A percentile compares a stretch with the other conserved stretches of the same genome.
phyloP scores from a whole-genome alignment of 2,797 vertebrate species.

The Thamnophis elegans region DNA sequence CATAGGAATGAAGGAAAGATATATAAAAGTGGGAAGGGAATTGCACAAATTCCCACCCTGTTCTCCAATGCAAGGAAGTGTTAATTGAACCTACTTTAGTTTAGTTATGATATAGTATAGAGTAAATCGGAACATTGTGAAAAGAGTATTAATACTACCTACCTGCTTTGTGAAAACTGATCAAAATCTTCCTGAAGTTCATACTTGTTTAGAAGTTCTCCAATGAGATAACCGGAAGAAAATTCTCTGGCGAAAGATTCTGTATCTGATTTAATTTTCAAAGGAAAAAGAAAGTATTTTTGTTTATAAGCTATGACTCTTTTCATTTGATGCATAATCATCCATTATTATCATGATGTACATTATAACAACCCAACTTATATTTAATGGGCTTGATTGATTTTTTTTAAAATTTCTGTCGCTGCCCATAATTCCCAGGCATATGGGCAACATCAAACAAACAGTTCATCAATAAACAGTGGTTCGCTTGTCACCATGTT shows the following conservation, averaged over 20 bases:
- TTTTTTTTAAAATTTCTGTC: not conserved
- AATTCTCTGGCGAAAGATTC: slow-evolving; percentile 83
- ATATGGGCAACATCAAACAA: not conserved
- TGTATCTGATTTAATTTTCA: slow-evolving; percentile 72
- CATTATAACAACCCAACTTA: not conserved
- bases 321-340: not conserved
- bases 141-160: slow-evolving; percentile 41
- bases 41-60: not conserved
- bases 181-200: slow-evolving; percentile 88
- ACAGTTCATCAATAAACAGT: not conserved
- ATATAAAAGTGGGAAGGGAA: not conserved
- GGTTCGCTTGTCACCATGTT: not conserved
- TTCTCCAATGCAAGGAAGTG: not conserved
- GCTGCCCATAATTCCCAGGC: not conserved
- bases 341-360: not conserved
- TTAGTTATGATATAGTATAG: not conserved
- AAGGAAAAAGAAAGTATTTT: not conserved
- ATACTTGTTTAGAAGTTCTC: slow-evolving; percentile 88
- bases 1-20: not conserved
- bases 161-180: slow-evolving; percentile 88
- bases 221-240: slow-evolving; percentile 88
- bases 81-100: not conserved
- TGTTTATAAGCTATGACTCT: not conserved
- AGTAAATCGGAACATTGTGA: not conserved
- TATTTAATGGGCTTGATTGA: not conserved